A percentile compares a stretch with the other conserved stretches of the same genome.
Conservation (phyloP, 1,140 invertebrate species). For the Drosophila ficusphila region DNA sequence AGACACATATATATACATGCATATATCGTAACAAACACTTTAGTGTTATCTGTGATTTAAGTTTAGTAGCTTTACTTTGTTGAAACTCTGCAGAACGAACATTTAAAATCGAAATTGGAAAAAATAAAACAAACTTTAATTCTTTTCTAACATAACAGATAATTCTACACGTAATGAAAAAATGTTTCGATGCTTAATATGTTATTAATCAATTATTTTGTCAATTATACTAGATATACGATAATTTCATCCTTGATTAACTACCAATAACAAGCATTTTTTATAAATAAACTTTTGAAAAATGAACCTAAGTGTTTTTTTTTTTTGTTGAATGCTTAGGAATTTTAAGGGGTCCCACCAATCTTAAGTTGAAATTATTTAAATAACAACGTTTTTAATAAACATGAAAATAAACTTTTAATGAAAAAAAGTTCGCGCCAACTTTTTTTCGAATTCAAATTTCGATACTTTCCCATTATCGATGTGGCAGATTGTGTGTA, state of each 20-base stretch:
- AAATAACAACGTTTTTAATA: neutral
- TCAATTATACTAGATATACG: conserved; percentile 62
- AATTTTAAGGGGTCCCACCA: too few species aligned
- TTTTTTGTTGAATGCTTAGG: too few species aligned
- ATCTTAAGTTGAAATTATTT: neutral
- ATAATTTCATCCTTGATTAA: conserved; percentile 51
- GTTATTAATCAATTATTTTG: conserved; percentile 70
- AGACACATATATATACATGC: conserved; percentile 45
- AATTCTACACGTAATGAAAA: conserved; percentile 42
- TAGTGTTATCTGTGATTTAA: conserved; percentile 84
- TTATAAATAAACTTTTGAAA: conserved; percentile 72
- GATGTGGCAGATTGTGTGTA: neutral
- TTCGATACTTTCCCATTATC: neutral
- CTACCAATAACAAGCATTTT: conserved; percentile 71
- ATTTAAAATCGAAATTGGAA: conserved; percentile 43
- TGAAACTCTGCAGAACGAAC: conserved; percentile 64
- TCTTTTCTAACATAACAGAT: conserved; percentile 58
- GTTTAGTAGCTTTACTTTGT: conserved; percentile 83
- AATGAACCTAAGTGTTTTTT: neutral
- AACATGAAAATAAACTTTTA: neutral
- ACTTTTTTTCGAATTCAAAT: neutral
- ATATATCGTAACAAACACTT: conserved; percentile 78
- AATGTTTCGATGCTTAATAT: conserved; percentile 54
- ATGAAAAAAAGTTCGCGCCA: too few species aligned
- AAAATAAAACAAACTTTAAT: conserved; percentile 34